Evolutionary conservation across 2,888 invertebrate genomes (phyloP), one percentile per base, ranked within the genome.

Genomic region (Troides helena): DNA sequence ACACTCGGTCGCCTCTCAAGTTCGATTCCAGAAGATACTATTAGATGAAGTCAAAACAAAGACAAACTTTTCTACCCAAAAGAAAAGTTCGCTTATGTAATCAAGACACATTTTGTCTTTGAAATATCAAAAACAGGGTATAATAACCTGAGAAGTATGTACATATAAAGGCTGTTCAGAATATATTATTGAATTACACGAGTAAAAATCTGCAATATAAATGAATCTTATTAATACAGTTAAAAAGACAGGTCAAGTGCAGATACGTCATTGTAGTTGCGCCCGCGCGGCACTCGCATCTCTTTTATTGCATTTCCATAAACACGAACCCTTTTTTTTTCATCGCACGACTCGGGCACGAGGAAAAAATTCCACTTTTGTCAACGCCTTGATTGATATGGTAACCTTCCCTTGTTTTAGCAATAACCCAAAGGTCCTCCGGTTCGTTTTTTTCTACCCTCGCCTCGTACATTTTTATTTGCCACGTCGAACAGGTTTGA

Each of bases 301-400:
- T 78, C 80, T 84, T 86, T 87, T 87, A 87, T 86, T 85, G 82
- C 82, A 87, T 89, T 88, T 89, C 87, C 87, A 89, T 89, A 90
- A 90, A 90, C 86, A 86, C 83, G 75, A 85, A 83, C 86, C 88
- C 83, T 89, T 90, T 90, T 90, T 21, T 30, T 46, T 88, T 88
- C 82, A 84, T 86, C 83, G 83, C 87, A 86, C 85, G 83, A 80
- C 76, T 78, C 73, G 77, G 71, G 77, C 78, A 76, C 75, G 78
- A 79, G 76, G 79, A 87, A 90, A 90, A 89, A 89, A 85, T 77
- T 77, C 80, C 77, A 85, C 86, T 89, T 90, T 90, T 92, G 90
- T 91, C 90, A 90, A 88, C 90, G 88, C 87, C 85, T 90, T 92
- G 91, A 91, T 92, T 90, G 92, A 92, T 92, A 90, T 83, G 88